A percentile compares a stretch with the other conserved stretches of the same genome.
Evolutionary conservation across 2,113 vertebrate species (phyloP).

Genomic region (Lucifuga dentata): DNA sequence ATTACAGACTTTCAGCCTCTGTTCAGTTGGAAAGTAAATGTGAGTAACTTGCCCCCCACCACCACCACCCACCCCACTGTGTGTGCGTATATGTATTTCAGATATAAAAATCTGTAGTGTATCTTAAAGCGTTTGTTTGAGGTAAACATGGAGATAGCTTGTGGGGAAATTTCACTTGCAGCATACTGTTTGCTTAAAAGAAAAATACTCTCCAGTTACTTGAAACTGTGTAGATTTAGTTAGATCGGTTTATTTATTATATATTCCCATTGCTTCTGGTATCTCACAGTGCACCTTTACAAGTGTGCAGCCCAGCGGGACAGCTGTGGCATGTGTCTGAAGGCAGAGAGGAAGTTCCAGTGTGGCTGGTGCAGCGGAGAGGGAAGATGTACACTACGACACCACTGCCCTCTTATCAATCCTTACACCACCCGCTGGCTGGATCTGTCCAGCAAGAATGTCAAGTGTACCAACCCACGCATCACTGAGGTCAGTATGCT

Average conservation of each 20-base stretch:
- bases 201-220: constrained; percentile 2
- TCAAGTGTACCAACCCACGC: constrained; percentile 97
- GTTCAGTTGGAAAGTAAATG: constrained; percentile 49
- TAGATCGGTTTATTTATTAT: not conserved
- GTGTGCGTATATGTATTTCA: not conserved
- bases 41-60: no score
- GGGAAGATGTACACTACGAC: constrained; percentile 87
- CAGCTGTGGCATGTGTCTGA: constrained; percentile 97
- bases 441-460: constrained; percentile 90
- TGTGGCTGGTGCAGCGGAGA: constrained; percentile 96
- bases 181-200: constrained; percentile 15
- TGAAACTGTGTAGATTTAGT: no score
- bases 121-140: constrained; percentile 3
- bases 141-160: constrained; percentile 1
- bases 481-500: constrained; percentile 92
- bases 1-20: constrained; percentile 48
- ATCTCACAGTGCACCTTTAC: constrained; percentile 92
- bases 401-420: constrained; percentile 85
- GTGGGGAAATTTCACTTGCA: constrained; percentile 18
- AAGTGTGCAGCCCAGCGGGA: constrained; percentile 96
- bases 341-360: constrained; percentile 94
- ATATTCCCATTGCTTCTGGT: not conserved
- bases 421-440: constrained; percentile 90
- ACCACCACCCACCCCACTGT: no score
- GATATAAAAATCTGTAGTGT: constrained; percentile 21